Evolutionary conservation across 2,888 invertebrate species (phyloP), one percentile per base, ranked within the genome.

Genomic region (Harmothoe impar): DNA sequence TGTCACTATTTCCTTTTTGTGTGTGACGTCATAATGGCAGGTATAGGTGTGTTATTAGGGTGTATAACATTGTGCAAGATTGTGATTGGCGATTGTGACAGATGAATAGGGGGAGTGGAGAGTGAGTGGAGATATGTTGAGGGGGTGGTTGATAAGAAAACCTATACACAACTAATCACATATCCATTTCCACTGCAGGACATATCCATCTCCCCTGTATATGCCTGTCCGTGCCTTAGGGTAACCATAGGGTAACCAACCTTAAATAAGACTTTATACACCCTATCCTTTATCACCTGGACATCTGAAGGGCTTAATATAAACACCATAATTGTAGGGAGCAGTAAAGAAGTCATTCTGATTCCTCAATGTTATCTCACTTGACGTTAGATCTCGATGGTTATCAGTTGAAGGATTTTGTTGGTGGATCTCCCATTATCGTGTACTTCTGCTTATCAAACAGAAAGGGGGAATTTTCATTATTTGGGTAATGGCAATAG

Each of bases 21-120:
- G 78, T 29, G 33, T 78, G 78, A 78, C 78, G 35, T 78, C 78
- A 78, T 29, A 78, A 29, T 78, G 35, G n/a, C 20, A 43, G 43
- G 62, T 62, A 43, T 43, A 20, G 62, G 62, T 43, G 62, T 62
- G 62, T 62, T 20, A 62, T 62, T 62, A 62, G 23, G 62, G 62
- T 20, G 62, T 62, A 43, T 43, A 62, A 62, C 62, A n/a, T 62
- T 62, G n/a, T 62, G n/a, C 62, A 62, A 62, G 62, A n/a, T 43
- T 62, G 62, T n/a, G 62, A 62, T 62, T 62, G 23, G 62, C 3
- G 62, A 62, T 62, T 20, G 62, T 62, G 62, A 20, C 12, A 3
- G 10, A 7, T 43, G 43, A 43, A 43, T 43, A 43, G 43, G 43
- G 43, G 43, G 43, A 43, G 43, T 43, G 43, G 43, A 10, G 43